Percentiles rank a stretch among this genome's conserved stretches.
These are phyloP conservation scores for Stegostoma tigrinum DNA, from an alignment of 2,113 vertebrate genomes.

Conservation along the genomic window DNA sequence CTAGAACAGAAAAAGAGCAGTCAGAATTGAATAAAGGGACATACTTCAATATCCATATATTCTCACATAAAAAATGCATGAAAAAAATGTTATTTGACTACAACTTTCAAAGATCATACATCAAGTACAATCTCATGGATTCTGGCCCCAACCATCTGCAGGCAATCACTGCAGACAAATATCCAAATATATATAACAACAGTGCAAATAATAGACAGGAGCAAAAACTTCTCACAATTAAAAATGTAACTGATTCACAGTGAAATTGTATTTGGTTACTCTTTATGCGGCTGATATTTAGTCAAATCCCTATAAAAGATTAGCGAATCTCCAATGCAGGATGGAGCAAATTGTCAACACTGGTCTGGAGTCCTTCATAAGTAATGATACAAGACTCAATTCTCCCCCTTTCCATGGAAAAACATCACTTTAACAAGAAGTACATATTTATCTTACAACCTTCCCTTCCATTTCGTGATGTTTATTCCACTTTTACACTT, in stretches of 20 bases:
- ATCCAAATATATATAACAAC: background rate
- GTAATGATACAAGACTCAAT: background rate
- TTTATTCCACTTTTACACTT: background rate
- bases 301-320: background rate
- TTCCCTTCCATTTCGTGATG: background rate
- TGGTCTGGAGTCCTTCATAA: background rate
- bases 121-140: background rate
- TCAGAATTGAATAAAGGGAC: background rate
- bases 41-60: background rate
- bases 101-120: background rate
- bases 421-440: background rate
- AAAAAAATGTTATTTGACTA: background rate
- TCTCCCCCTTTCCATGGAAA: background rate
- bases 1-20: slow-evolving; percentile 47
- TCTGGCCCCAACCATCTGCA: background rate
- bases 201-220: background rate
- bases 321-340: background rate
- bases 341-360: background rate
- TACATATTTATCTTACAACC: background rate
- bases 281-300: background rate
- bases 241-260: background rate
- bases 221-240: background rate
- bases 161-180: background rate
- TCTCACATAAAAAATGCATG: background rate
- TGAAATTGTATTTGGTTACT: background rate